These are phyloP conservation scores for Apogon talboti DNA, from an alignment of 2,797 vertebrate genomes.

Conservation along the genomic window DNA sequence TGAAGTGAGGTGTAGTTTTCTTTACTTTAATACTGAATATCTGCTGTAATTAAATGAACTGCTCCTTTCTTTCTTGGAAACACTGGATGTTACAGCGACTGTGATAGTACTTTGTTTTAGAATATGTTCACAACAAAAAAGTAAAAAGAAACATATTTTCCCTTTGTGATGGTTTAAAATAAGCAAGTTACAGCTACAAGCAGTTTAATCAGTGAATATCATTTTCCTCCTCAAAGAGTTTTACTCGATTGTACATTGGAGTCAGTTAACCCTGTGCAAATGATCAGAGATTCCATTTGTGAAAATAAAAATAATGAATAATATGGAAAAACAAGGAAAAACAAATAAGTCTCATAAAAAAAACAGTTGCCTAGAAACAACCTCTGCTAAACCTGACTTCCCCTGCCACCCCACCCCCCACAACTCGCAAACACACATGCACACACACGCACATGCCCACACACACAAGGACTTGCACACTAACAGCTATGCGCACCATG, in stretches of 20 bases:
- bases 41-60: conserved; percentile 24
- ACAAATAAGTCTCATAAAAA: conserved; percentile 65
- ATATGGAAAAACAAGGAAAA: conserved; percentile 52
- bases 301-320: conserved; percentile 66
- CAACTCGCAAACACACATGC: conserved; percentile 13
- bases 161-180: neutral
- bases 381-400: conserved; percentile 74
- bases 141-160: neutral
- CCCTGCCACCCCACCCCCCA: conserved; percentile 36
- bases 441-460: conserved; percentile 19
- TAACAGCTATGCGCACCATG: conserved; percentile 53
- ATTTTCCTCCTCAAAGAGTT: conserved; percentile 9
- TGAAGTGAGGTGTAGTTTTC: neutral
- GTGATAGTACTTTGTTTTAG: neutral
- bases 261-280: conserved; percentile 35
- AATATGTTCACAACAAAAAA: neutral
- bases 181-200: conserved; percentile 2
- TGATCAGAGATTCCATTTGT: conserved; percentile 38
- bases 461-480: conserved; percentile 15
- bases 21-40: conserved; percentile 1
- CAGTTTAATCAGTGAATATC: neutral
- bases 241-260: conserved; percentile 7
- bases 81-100: neutral
- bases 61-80: conserved; percentile 5
- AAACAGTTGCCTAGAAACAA: conserved; percentile 81